These are phyloP conservation scores for Notarius lentiginosus DNA, from an alignment of 2,113 vertebrate species.

Conservation along the genomic window DNA sequence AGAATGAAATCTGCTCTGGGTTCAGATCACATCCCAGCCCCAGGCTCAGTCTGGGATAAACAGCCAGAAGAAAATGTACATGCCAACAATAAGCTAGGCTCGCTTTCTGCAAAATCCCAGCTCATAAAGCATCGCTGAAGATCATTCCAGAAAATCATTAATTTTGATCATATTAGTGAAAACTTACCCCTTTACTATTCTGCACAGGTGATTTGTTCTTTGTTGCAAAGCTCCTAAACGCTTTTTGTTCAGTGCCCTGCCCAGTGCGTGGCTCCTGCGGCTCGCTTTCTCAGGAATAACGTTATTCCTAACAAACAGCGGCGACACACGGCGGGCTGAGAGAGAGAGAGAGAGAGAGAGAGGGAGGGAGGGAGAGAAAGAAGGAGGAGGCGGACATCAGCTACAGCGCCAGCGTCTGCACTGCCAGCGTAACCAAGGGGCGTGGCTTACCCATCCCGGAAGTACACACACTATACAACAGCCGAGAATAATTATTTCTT, in stretches of 20 bases:
- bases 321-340: conserved; percentile 51
- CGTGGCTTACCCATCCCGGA: not conserved
- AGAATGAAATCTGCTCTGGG: not conserved
- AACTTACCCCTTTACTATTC: conserved; percentile 47
- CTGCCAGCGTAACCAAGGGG: conserved; percentile 8
- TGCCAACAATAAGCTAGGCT: conserved; percentile 18
- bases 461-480: not conserved
- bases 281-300: conserved; percentile 53
- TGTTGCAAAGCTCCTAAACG: conserved; percentile 27
- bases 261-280: conserved; percentile 39
- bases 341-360: not conserved
- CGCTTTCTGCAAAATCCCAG: conserved; percentile 11
- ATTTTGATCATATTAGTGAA: not conserved
- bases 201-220: conserved; percentile 14
- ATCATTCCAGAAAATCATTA: not conserved
- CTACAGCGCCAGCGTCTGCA: conserved; percentile 9
- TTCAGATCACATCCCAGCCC: not conserved
- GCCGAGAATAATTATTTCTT: too few relatives aligned
- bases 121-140: not conserved
- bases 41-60: not conserved
- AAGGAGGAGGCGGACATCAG: conserved; percentile 1
- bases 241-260: conserved; percentile 42
- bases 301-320: conserved; percentile 56
- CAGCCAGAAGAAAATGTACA: not conserved
- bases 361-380: not conserved